A percentile compares a stretch with the other conserved stretches of the same genome.
Conservation (phyloP, 2,113 vertebrate genomes). For the Fregata magnificens region DNA sequence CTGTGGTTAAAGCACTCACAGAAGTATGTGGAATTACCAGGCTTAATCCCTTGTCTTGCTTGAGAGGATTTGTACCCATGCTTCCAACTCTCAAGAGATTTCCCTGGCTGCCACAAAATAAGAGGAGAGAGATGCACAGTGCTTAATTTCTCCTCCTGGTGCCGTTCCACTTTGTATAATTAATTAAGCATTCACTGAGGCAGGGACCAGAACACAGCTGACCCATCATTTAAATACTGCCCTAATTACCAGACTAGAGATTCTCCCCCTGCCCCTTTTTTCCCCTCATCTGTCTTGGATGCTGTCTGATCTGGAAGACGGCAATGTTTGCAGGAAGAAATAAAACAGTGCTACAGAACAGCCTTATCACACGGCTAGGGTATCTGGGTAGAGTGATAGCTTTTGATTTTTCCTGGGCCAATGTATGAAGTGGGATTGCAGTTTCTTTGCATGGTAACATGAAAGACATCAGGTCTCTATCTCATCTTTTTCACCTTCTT, state of each 20-base stretch:
- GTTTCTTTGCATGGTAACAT: background rate
- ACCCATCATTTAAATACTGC: background rate
- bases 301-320: background rate
- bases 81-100: slow-evolving; percentile 7
- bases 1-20: background rate
- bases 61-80: background rate
- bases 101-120: background rate
- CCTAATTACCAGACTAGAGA: background rate
- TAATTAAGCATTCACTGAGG: background rate
- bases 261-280: background rate
- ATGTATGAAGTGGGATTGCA: background rate
- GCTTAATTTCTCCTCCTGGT: slow-evolving; percentile 5
- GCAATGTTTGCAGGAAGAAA: background rate
- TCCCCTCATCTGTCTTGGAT: background rate
- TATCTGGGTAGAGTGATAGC: background rate
- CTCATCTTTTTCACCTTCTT: background rate
- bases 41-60: slow-evolving; percentile 11
- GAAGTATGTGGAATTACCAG: background rate
- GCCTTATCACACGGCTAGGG: background rate
- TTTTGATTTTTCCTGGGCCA: background rate
- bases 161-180: background rate
- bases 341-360: background rate
- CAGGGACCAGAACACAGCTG: background rate
- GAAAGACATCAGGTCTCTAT: background rate
- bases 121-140: background rate